Base-by-base conservation (phyloP, 2,888 invertebrate genomes). In the Blera fallax region DNA sequence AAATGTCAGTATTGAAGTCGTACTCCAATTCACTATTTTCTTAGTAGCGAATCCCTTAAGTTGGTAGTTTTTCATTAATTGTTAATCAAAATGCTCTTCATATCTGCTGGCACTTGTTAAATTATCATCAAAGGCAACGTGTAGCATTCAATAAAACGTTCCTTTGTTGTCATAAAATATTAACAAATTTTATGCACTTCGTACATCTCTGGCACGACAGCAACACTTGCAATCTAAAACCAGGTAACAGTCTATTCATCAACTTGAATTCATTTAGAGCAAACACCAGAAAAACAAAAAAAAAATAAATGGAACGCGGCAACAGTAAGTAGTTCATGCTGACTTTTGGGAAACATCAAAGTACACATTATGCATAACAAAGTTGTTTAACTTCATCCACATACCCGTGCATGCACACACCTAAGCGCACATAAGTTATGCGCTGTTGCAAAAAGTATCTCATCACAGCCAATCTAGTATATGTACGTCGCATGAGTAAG, bases 301-400 rank as follows among this genome's bases (percentile, higher is more conserved):
- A 43, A 21, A 62, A 11, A 21, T 40, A 21, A 32, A 29, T 40
- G 40, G 14, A 37, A 18, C 34, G 5, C 14, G 10, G 14, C 52
- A 56, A 40, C 56, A 32, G 34, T 21, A 27, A 27, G 40, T 24
- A 40, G 45, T 52, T 29, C 37, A 48, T 48, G 34, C 50, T 60
- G 72, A 74, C 78, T 62, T 64, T 78, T 37, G 56, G 62, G 7
- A 56, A 72, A 79, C 58, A 56, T 79, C 79, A 72, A 72, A 65
- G 72, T 29, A 56, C 72, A 65, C 72, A 64, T 65, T 32, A 56
- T 58, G 56, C 70, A 70, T 34, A 70, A 45, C 62, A 48, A 70
- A 16, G 62, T 62, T 45, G 65, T 24, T 76, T 45, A 27, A 16
- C 50, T 60, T 27, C 14, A 18, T 16, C 60, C 72, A 45, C 16